A percentile compares a stretch with the other conserved stretches of the same genome.
Conservation (phyloP, 2,888 invertebrate genomes). For the Tortricodes alternella region DNA sequence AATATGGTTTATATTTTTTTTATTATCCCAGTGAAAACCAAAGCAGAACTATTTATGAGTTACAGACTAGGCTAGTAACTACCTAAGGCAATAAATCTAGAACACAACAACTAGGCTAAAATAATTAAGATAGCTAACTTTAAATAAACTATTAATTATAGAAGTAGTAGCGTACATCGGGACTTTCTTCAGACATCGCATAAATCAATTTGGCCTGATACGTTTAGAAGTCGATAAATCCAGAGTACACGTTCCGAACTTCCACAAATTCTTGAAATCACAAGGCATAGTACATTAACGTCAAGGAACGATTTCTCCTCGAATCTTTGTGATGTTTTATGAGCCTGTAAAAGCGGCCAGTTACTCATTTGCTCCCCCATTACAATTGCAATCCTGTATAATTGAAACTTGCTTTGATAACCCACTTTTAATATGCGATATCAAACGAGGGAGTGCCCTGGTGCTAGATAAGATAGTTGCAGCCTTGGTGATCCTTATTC, state of each 20-base stretch:
- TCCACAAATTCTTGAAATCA: slow-evolving; percentile 18
- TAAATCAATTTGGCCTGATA: not conserved
- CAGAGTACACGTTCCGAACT: not conserved
- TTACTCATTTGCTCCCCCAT: slow-evolving; percentile 14
- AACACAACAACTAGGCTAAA: not conserved
- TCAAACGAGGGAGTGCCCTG: slow-evolving; percentile 16
- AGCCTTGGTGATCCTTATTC: slow-evolving; percentile 3
- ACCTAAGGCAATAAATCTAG: not conserved
- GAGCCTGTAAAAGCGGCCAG: not conserved
- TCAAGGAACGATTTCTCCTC: slow-evolving; percentile 8
- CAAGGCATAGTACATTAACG: slow-evolving; percentile 15
- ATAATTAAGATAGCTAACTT: not conserved
- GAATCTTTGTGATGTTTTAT: slow-evolving; percentile 5
- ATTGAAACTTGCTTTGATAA: slow-evolving; percentile 31
- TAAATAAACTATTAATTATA: not conserved
- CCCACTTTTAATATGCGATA: slow-evolving; percentile 17
- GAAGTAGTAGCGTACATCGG: no score
- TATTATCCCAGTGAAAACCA: no score
- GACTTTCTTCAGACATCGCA: not conserved
- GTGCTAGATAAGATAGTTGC: slow-evolving; percentile 25
- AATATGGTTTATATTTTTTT: no score
- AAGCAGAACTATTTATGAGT: not conserved
- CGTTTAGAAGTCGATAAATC: slow-evolving; percentile 2
- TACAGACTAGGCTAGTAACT: not conserved
- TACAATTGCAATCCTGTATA: slow-evolving; percentile 14